A percentile compares a stretch with the other conserved stretches of the same genome.
Conservation (phyloP, 2,113 vertebrate genomes). For the Austrofundulus limnaeus region DNA sequence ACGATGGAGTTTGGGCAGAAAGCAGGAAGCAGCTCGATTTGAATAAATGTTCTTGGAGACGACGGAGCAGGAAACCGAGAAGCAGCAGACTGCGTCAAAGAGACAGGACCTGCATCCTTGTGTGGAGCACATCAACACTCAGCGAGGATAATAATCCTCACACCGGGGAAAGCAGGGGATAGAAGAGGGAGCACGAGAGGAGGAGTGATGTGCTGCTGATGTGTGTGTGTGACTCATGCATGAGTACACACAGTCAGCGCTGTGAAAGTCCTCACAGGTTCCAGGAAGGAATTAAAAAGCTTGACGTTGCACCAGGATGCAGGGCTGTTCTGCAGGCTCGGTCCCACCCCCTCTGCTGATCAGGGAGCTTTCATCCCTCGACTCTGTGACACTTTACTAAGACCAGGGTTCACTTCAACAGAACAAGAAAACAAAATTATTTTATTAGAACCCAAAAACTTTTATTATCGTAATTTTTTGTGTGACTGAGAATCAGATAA, state of each 20-base stretch:
- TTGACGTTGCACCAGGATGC: conserved; percentile 79
- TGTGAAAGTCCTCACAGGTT: conserved; percentile 77
- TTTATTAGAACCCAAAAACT: no score
- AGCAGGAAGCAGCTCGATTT: conserved; percentile 30
- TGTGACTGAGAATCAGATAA: no score
- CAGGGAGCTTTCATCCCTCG: conserved; percentile 24
- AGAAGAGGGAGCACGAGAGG: not conserved
- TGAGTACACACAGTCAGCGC: conserved; percentile 75
- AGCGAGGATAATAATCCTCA: not conserved
- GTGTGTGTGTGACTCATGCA: conserved; percentile 68
- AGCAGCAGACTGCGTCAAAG: conserved; percentile 23
- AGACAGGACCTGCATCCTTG: not conserved
- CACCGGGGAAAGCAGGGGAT: not conserved
- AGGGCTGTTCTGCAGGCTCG: conserved; percentile 60
- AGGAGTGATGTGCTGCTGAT: not conserved
- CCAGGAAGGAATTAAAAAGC: conserved; percentile 75
- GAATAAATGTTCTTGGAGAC: not conserved
- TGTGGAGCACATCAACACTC: not conserved
- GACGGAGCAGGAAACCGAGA: conserved; percentile 13
- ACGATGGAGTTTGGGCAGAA: conserved; percentile 57
- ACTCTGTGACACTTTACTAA: not conserved
- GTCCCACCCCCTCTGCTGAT: conserved; percentile 52
- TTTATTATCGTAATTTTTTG: no score
- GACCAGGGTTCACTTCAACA: not conserved
- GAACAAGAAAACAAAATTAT: not conserved